Evolutionary conservation across 2,797 vertebrate genomes (phyloP), one percentile per base, ranked within the genome.

Genomic region (Melanogrammus aeglefinus): DNA sequence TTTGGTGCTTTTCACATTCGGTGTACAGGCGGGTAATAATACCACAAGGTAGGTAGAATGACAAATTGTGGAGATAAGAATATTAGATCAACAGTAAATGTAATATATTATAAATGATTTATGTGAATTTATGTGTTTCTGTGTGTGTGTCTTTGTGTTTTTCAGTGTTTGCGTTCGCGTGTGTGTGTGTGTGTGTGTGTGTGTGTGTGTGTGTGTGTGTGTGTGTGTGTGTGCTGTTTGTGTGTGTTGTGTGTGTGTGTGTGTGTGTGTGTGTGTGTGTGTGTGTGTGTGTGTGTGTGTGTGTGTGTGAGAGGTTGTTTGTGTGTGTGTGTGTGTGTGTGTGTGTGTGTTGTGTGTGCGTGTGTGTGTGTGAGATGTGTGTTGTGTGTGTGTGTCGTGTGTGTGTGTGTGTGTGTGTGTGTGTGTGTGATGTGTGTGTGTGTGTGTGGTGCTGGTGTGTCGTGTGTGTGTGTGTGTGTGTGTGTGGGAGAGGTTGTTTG

Each of bases 41-140:
- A 39, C 18, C 38, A 70, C 12, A 69, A 18, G 10, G 16, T 24
- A 18, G 4, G 7, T 35, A 44, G 24, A 73, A 77, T 21, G 6
- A 63, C 6, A n/a, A 24, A 63, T 24, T 63, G n/a, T 24, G 29
- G 63, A 76, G 72, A 83, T 69, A 35, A 44, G 63, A 36, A 36
- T 36, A 36, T 36, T 36, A 36, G 0, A 3, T 75, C 27, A 44
- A 9, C 24, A 33, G n/a, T 57, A 13, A 38, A 36, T 63, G 16
- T 16, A 47, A 57, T 5, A 9, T n/a, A 35, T 63, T 36, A 63
- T 63, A 57, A 63, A 16, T 57, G 13, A 21, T 35, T 1, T 31
- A 36, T 44, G 76, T 51, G 76, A 31, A 21, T n/a, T 24, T 72
- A 27, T 51, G 70, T 72, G 38, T 21, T 9, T 69, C 63, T 39